Evolutionary conservation across 2,888 invertebrate genomes (phyloP).

Genomic region (Patella depressa): DNA sequence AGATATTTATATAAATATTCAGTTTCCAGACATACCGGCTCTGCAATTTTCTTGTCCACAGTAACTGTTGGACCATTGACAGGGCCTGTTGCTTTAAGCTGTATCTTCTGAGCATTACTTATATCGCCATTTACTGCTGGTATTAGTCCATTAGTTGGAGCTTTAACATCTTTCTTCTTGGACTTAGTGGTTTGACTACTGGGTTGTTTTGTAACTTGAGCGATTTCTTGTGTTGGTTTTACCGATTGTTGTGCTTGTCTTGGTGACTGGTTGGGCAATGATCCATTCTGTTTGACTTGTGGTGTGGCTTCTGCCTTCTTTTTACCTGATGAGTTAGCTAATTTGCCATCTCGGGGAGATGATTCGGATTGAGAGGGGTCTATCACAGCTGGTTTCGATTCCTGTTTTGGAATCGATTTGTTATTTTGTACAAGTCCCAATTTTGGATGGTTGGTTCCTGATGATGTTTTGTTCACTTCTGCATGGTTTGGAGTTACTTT

Average conservation of each 20-base stretch:
- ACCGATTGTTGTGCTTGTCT: background rate
- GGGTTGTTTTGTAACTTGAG: background rate
- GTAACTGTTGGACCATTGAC: too few species aligned
- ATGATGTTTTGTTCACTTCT: slow-evolving; percentile 27
- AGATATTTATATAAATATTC: too few species aligned
- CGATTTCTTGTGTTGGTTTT: background rate
- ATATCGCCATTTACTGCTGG: too few species aligned
- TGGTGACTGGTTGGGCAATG: background rate
- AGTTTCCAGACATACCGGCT: too few species aligned
- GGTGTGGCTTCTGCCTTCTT: background rate
- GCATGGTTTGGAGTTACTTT: slow-evolving; percentile 32
- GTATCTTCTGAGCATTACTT: too few species aligned
- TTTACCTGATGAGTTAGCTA: background rate
- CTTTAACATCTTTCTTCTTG: too few species aligned
- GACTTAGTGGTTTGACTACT: too few species aligned
- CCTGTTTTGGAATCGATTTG: background rate
- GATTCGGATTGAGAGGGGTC: background rate
- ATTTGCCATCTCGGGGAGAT: background rate
- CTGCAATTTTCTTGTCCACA: too few species aligned
- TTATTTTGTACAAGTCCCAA: background rate
- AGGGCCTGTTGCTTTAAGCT: too few species aligned
- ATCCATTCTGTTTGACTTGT: background rate
- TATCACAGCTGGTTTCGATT: background rate
- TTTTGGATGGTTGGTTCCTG: slow-evolving; percentile 13
- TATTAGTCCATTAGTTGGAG: too few species aligned